A percentile compares a stretch with the other conserved stretches of the same genome.
phyloP scores from a whole-genome alignment of 2,797 vertebrate genomes.

The Malurus leucopterus region DNA sequence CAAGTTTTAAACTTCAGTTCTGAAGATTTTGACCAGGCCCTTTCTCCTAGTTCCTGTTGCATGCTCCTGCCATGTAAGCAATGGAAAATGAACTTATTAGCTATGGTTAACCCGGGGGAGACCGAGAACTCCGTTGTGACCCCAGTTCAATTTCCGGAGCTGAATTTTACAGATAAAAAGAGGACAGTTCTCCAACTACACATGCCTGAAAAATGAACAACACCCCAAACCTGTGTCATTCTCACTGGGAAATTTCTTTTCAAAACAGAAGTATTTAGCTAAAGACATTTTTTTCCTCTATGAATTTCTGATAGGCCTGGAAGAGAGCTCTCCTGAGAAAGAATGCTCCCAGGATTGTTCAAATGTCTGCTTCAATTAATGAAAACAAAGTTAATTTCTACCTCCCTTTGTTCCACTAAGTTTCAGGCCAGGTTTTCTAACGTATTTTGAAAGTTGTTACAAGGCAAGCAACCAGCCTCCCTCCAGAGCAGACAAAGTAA shows the following conservation, averaged over 20 bases:
- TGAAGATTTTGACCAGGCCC: not conserved
- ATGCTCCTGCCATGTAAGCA: not conserved
- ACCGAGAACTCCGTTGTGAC: not conserved
- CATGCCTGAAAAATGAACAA: rapidly evolving
- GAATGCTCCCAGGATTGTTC: rapidly evolving
- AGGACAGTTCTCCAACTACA: not conserved
- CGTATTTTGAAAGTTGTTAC: not conserved
- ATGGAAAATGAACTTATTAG: not conserved
- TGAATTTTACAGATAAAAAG: not conserved
- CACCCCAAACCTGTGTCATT: rapidly evolving
- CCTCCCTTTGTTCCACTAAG: not conserved
- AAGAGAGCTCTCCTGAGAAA: not conserved
- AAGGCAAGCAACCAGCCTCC: not conserved
- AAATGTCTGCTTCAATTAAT: not conserved
- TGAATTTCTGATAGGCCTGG: not conserved
- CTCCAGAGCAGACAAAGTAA: not conserved
- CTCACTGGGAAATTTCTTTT: not conserved
- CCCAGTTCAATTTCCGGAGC: not conserved
- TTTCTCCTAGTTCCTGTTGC: not conserved
- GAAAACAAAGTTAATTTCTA: not conserved
- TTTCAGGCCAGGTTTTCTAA: not conserved
- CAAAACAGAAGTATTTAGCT: not conserved
- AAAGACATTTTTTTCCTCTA: not conserved
- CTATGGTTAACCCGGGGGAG: not conserved
- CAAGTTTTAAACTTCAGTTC: not conserved